These are phyloP conservation scores for Syndactyla subalaris DNA, from an alignment of 2,797 vertebrate species.

Conservation along the genomic window DNA sequence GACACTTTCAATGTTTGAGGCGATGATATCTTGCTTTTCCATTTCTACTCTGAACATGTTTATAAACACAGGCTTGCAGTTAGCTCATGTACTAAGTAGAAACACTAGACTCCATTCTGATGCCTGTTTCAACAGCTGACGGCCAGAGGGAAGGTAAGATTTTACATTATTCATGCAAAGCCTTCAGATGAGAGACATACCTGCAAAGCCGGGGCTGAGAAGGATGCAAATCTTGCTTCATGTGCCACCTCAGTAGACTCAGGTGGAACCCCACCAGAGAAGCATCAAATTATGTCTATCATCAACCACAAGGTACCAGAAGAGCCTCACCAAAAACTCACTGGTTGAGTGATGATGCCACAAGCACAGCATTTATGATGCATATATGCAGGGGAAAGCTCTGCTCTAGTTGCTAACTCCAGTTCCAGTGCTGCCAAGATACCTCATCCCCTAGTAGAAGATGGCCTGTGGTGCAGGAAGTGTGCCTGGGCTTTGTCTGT, in stretches of 20 bases:
- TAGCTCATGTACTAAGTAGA: neutral
- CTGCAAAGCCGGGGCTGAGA: neutral
- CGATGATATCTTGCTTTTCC: neutral
- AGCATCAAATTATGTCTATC: neutral
- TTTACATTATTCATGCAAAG: neutral
- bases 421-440: no score
- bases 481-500: neutral
- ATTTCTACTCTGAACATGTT: neutral
- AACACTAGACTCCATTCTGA: neutral
- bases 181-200: neutral
- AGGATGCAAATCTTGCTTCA: neutral
- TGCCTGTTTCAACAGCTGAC: neutral
- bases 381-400: neutral
- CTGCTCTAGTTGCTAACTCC: neutral
- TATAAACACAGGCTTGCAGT: neutral
- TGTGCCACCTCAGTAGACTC: neutral
- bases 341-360: neutral
- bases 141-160: neutral
- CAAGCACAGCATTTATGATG: neutral
- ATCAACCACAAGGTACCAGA: rapidly evolving
- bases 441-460: neutral
- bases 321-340: neutral
- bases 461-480: neutral
- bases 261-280: neutral
- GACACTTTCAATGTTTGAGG: neutral